Evolutionary conservation across 2,888 invertebrate species (phyloP).

Genomic region (Ennomos erosarius): DNA sequence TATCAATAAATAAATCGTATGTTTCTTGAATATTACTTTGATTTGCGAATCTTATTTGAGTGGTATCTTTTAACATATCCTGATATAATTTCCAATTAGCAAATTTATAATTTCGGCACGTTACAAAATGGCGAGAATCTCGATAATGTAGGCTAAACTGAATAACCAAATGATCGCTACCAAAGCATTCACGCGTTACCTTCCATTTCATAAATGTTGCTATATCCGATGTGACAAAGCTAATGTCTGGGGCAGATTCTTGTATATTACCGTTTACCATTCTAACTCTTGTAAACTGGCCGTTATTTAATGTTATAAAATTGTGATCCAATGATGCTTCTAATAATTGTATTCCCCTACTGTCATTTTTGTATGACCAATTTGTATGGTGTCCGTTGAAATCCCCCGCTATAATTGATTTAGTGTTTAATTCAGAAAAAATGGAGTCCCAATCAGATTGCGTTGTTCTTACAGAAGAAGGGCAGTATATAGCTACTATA

Average conservation of each 20-base stretch:
- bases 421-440: constrained; percentile 1
- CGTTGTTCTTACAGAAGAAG: not conserved
- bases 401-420: constrained; percentile 29
- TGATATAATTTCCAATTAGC: no score
- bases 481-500: constrained; percentile 1
- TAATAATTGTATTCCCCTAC: constrained; percentile 15
- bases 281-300: constrained; percentile 28
- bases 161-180: constrained; percentile 27
- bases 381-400: constrained; percentile 35
- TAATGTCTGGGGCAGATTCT: constrained; percentile 15
- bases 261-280: constrained; percentile 22
- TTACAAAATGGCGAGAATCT: not conserved
- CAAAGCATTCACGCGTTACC: constrained; percentile 25
- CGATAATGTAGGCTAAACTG: not conserved
- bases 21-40: not conserved
- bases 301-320: constrained; percentile 29
- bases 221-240: constrained; percentile 21
- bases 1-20: not conserved
- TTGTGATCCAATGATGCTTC: constrained; percentile 24
- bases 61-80: no score
- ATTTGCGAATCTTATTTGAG: no score
- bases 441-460: not conserved
- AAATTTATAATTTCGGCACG: no score
- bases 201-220: constrained; percentile 16
- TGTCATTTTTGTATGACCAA: constrained; percentile 22